A percentile compares a stretch with the other conserved stretches of the same genome.
Evolutionary conservation across 2,797 vertebrate species (phyloP).

Genomic region (Accipiter fasciatus): DNA sequence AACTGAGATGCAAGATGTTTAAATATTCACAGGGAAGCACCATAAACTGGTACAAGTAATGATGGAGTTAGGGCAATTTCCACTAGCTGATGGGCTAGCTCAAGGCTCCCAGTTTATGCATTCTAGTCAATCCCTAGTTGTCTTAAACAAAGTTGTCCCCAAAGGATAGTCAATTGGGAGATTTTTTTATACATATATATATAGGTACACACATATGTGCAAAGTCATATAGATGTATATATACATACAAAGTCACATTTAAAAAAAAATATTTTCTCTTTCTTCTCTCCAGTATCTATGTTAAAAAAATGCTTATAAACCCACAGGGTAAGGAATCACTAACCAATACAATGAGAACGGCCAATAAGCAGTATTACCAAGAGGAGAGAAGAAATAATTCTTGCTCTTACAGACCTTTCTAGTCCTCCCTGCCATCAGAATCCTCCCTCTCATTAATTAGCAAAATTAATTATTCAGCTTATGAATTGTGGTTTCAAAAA

Average conservation of each 20-base stretch:
- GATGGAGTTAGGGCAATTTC: neutral
- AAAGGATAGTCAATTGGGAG: neutral
- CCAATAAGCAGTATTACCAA: neutral
- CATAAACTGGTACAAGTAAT: neutral
- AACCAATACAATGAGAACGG: neutral
- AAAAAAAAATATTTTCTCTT: accelerated
- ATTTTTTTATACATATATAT: too few species aligned
- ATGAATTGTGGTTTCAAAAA: slow-evolving; percentile 22
- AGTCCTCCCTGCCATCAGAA: neutral
- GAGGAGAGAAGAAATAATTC: neutral
- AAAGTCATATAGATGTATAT: neutral
- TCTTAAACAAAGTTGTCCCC: neutral
- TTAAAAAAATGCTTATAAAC: neutral
- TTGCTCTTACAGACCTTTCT: neutral
- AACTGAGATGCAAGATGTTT: neutral
- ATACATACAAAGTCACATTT: neutral
- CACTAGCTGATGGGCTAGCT: neutral
- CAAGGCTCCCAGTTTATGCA: neutral
- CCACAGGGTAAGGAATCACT: neutral
- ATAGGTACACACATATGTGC: neutral
- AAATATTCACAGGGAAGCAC: neutral
- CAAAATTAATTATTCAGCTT: slow-evolving; percentile 33
- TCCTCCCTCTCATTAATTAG: slow-evolving; percentile 35
- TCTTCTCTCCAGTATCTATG: neutral
- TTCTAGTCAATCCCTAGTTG: neutral